phyloP scores from a whole-genome alignment of 35 echinoderm and acorn worm genomes.

The Patiria miniata region DNA sequence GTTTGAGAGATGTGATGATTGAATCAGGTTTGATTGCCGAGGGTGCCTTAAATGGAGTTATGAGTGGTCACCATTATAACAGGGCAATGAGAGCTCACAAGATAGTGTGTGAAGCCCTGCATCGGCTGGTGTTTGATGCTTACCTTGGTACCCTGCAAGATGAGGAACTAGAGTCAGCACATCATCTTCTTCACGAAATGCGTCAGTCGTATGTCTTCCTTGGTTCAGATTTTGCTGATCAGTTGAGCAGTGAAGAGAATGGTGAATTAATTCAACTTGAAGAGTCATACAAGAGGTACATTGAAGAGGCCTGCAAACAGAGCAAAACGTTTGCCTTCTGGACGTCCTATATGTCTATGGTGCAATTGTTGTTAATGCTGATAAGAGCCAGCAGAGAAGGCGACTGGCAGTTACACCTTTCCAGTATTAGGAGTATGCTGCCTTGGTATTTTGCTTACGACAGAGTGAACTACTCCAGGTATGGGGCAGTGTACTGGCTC shows the following conservation, averaged over 20 bases:
- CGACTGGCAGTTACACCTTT: slow-evolving; percentile 70
- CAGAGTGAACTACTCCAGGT: slow-evolving; percentile 59
- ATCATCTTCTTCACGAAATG: neutral
- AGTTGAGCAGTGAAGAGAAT: neutral
- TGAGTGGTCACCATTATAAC: slow-evolving; percentile 69
- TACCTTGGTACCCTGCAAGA: slow-evolving; percentile 46
- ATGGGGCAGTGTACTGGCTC: slow-evolving; percentile 74
- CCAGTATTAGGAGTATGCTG: slow-evolving; percentile 35
- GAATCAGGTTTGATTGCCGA: slow-evolving; percentile 57
- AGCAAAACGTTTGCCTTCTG: slow-evolving; percentile 47
- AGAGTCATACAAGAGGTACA: too few relatives aligned
- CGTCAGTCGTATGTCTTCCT: neutral
- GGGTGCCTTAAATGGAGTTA: slow-evolving; percentile 58
- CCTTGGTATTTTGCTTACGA: slow-evolving; percentile 69
- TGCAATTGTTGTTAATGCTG: slow-evolving; percentile 34
- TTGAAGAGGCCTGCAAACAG: neutral
- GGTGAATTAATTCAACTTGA: neutral
- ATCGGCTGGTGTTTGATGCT: slow-evolving; percentile 42
- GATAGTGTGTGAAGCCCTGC: slow-evolving; percentile 55
- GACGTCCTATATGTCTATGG: slow-evolving; percentile 67
- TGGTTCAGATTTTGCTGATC: neutral
- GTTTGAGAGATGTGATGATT: slow-evolving; percentile 64
- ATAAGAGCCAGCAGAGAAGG: slow-evolving; percentile 50
- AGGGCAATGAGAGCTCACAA: slow-evolving; percentile 64
- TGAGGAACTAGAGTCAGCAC: neutral